These are phyloP conservation scores for Scaptomyza polygonia DNA, from an alignment of 2,888 invertebrate species.

Conservation along the genomic window DNA sequence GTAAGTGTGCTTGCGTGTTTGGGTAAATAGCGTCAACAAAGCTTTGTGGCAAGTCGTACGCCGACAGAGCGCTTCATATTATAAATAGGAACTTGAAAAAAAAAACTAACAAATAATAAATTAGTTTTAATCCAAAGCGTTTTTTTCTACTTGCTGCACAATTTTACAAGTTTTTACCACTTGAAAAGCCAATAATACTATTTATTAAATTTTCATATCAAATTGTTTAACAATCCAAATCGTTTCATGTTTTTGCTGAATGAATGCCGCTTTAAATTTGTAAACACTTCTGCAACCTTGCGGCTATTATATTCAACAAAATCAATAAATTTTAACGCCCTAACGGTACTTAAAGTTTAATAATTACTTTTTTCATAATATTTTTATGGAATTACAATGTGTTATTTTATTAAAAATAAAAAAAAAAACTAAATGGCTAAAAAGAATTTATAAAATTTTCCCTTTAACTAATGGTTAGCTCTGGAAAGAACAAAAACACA, in stretches of 20 bases:
- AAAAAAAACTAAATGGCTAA: not conserved
- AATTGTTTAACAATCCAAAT: not conserved
- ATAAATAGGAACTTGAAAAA: not conserved
- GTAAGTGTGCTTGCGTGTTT: not conserved
- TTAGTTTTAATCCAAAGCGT: not conserved
- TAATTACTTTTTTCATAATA: no score
- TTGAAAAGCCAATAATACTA: not conserved
- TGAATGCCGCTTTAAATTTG: not conserved
- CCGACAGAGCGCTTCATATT: not conserved
- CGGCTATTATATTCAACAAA: not conserved
- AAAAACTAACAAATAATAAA: not conserved
- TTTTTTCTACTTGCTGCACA: not conserved
- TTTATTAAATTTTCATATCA: not conserved
- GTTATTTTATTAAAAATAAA: not conserved
- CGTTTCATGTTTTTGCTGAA: no score
- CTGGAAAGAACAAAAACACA: not conserved
- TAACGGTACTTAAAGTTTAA: not conserved
- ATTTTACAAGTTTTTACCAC: not conserved
- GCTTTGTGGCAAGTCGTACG: constrained; percentile 5
- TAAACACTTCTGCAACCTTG: not conserved
- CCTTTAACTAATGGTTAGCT: not conserved
- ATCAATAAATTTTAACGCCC: not conserved
- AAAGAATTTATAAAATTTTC: not conserved
- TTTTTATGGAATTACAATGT: not conserved
- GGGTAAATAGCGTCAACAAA: constrained; percentile 23